A percentile compares a stretch with the other conserved stretches of the same genome.
Evolutionary conservation across 2,797 vertebrate genomes (phyloP).

Genomic region (Arctocebus calabarensis): DNA sequence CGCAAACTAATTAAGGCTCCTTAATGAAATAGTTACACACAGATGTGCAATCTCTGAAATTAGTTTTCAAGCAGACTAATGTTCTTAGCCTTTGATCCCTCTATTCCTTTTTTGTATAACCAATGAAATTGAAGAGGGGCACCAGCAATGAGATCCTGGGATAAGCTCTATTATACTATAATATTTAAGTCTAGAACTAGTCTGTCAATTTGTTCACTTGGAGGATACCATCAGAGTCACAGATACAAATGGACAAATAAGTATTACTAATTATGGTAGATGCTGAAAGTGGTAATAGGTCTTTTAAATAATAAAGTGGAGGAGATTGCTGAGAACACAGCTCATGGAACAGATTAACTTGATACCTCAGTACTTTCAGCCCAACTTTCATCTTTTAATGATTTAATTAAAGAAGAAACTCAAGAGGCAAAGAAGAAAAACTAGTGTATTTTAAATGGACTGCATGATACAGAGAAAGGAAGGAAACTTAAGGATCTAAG

Average conservation of each 20-base stretch:
- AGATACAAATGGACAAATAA: constrained; percentile 41
- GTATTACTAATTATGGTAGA: constrained; percentile 14
- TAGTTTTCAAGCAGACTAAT: neutral
- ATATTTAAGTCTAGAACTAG: constrained; percentile 47
- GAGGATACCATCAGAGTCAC: constrained; percentile 40
- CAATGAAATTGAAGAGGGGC: neutral
- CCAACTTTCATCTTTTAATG: constrained; percentile 59
- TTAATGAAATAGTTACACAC: neutral
- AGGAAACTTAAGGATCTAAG: constrained; percentile 51
- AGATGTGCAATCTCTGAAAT: constrained; percentile 15
- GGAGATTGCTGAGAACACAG: constrained; percentile 29
- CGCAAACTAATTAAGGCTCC: neutral
- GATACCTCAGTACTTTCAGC: constrained; percentile 44
- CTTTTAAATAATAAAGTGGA: constrained; percentile 57
- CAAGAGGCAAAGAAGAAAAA: constrained; percentile 62
- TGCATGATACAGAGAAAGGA: constrained; percentile 29
- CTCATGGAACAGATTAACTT: constrained; percentile 31
- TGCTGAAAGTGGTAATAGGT: neutral
- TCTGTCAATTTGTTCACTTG: neutral
- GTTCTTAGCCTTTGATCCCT: constrained; percentile 32
- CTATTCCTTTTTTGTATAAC: constrained; percentile 34
- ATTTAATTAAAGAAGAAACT: constrained; percentile 67
- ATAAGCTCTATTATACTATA: neutral
- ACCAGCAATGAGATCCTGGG: constrained; percentile 18
- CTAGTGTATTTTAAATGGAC: constrained; percentile 29